phyloP scores from a whole-genome alignment of 2,797 vertebrate species.

The Gymnoscopelus microlampas region DNA sequence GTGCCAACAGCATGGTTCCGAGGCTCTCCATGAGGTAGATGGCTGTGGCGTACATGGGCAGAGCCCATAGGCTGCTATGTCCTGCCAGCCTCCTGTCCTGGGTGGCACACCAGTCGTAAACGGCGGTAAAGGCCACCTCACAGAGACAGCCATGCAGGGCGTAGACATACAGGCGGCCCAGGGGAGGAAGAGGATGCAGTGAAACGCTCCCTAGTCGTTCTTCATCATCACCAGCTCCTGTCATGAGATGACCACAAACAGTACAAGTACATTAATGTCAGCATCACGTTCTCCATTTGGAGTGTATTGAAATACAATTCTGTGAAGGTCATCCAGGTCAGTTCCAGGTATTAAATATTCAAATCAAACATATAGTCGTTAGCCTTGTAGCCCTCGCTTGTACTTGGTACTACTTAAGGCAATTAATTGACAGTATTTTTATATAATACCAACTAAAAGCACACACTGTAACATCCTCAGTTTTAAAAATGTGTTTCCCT shows the following conservation, averaged over 20 bases:
- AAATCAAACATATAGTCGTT: too few relatives aligned
- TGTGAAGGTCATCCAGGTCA: too few relatives aligned
- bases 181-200: slow-evolving; percentile 48
- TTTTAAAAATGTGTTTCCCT: too few relatives aligned
- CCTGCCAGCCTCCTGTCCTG: slow-evolving; percentile 75
- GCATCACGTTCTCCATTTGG: background rate
- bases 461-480: too few relatives aligned
- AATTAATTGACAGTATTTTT: too few relatives aligned
- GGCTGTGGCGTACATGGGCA: slow-evolving; percentile 81
- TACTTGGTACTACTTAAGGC: too few relatives aligned
- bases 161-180: slow-evolving; percentile 80
- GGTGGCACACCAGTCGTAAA: slow-evolving; percentile 72
- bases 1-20: slow-evolving; percentile 58
- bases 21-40: slow-evolving; percentile 80
- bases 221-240: slow-evolving; percentile 37
- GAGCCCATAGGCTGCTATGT: slow-evolving; percentile 83
- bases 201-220: background rate
- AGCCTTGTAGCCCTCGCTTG: too few relatives aligned
- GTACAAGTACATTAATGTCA: slow-evolving; percentile 15
- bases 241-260: slow-evolving; percentile 12
- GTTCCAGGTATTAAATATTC: too few relatives aligned
- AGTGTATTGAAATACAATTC: too few relatives aligned
- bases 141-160: slow-evolving; percentile 83
- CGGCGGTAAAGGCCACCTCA: slow-evolving; percentile 83
- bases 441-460: too few relatives aligned